Evolutionary conservation across 2,797 vertebrate species (phyloP), one percentile per base, ranked within the genome.

Genomic region (Lithobates pipiens): DNA sequence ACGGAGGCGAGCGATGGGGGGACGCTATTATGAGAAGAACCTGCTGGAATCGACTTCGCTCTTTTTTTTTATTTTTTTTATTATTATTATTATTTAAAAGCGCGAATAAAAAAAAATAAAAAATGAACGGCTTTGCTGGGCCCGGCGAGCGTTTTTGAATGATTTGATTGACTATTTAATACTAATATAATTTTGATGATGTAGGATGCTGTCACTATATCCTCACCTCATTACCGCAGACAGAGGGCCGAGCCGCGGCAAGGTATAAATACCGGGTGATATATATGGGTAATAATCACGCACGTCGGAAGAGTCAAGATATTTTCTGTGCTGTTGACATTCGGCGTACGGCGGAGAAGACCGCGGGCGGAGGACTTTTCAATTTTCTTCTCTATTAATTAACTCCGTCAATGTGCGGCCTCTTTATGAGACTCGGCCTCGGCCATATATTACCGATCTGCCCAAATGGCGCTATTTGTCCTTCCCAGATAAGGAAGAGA

Each of bases 171-270:
- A 90, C 91, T 92, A 90, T 91, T 87, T 91, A 92, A 91, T 88
- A 90, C 89, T 93, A 93, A 93, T 92, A 93, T 91, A 89, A 91
- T 91, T 93, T 92, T 93, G 93, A 93, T 93, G 91, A 92, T 93
- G 91, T 91, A 44, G 82, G 77, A 87, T 83, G 69, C 77, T 87
- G 85, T 87, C 85, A 87, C 9, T 29, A 65, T 32, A 77, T 87
- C 78, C 81, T 87, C 85, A 87, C 85, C 85, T 87, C 85, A 87
- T 87, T 87, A 87, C 85, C 85, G 32, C 85, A 21, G 85, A 76
- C 65, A 61, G 46, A 80, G 81, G 46, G 69, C n/a, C 34, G 85
- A n/a, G 80, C 54, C 25, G 76, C 36, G 65, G 50, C 50, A 23
- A 18, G 36, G 50, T 77, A 80, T 79, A 87, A 87, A 87, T 79